These are phyloP conservation scores for Rhingia rostrata DNA, from an alignment of 2,888 invertebrate genomes.

Conservation along the genomic window DNA sequence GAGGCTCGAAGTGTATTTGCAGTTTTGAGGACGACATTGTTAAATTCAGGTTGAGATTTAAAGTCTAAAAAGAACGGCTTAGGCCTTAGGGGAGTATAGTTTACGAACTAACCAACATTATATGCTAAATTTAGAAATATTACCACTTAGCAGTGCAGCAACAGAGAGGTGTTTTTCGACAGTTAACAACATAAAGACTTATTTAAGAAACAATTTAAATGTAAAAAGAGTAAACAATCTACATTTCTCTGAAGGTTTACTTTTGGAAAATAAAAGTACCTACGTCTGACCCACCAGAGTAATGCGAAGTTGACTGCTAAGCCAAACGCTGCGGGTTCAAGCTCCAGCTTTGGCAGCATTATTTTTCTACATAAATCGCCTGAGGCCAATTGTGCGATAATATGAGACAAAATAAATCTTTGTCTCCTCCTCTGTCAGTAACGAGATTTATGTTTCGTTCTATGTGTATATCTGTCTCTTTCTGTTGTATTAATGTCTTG, in stretches of 20 bases:
- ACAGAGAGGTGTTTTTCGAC: constrained; percentile 20
- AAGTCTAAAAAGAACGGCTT: constrained; percentile 25
- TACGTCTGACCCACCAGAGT: constrained; percentile 1
- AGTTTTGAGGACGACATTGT: constrained; percentile 5
- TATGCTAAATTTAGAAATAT: too few relatives aligned
- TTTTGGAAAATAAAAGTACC: constrained; percentile 1
- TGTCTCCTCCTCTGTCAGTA: too few relatives aligned
- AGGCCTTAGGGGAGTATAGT: constrained; percentile 26
- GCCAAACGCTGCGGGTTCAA: too few relatives aligned
- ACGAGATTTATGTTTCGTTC: too few relatives aligned
- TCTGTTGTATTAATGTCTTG: too few relatives aligned
- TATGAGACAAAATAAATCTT: too few relatives aligned
- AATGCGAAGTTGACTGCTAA: too few relatives aligned
- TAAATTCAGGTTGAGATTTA: constrained; percentile 29
- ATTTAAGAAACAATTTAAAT: constrained; percentile 19
- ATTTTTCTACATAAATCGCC: too few relatives aligned
- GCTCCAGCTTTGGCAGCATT: too few relatives aligned
- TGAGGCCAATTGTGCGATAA: too few relatives aligned
- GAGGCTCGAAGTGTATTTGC: background rate
- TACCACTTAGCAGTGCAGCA: constrained; percentile 20
- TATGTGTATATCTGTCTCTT: too few relatives aligned
- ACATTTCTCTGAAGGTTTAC: too few relatives aligned
- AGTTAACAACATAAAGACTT: constrained; percentile 13
- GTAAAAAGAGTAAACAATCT: constrained; percentile 5
- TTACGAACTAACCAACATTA: constrained; percentile 13